Percentiles rank a stretch among this genome's conserved stretches.
These are phyloP conservation scores for Lithobates pipiens DNA, from an alignment of 2,797 vertebrate genomes.

Conservation along the genomic window DNA sequence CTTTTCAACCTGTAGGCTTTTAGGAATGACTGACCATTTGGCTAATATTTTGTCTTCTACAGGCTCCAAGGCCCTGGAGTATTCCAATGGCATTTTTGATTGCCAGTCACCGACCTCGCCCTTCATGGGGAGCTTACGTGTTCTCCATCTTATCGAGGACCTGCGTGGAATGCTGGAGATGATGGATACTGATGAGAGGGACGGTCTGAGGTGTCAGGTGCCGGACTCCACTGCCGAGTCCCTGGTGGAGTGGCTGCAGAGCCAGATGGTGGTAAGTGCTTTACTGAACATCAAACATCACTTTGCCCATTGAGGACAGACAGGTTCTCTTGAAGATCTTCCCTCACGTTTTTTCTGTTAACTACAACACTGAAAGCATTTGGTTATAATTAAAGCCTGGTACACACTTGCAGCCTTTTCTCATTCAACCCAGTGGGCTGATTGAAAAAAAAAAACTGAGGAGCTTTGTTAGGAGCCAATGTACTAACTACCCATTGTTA, in stretches of 20 bases:
- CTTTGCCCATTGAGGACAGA: not conserved
- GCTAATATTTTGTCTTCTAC: conserved; percentile 24
- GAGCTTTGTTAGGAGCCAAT: no score
- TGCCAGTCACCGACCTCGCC: conserved; percentile 97
- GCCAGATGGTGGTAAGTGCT: conserved; percentile 82
- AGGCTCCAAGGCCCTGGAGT: conserved; percentile 97
- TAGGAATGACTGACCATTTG: no score
- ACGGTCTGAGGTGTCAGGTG: conserved; percentile 91
- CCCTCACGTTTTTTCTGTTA: no score
- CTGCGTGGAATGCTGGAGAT: conserved; percentile 88
- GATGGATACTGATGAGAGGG: conserved; percentile 92
- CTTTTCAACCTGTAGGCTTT: no score
- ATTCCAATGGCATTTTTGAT: conserved; percentile 94
- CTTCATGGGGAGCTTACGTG: conserved; percentile 91
- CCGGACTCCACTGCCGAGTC: conserved; percentile 89
- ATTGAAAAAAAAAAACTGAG: no score
- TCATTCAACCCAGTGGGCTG: no score
- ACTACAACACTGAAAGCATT: no score
- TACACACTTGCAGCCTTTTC: no score
- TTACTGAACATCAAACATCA: not conserved
- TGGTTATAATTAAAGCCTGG: no score
- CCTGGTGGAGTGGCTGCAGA: conserved; percentile 91
- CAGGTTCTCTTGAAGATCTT: no score
- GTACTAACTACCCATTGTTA: no score
- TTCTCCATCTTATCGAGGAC: conserved; percentile 92